Evolutionary conservation across 1,140 invertebrate species (phyloP), one percentile per base, ranked within the genome.

Genomic region (Atta texana): DNA sequence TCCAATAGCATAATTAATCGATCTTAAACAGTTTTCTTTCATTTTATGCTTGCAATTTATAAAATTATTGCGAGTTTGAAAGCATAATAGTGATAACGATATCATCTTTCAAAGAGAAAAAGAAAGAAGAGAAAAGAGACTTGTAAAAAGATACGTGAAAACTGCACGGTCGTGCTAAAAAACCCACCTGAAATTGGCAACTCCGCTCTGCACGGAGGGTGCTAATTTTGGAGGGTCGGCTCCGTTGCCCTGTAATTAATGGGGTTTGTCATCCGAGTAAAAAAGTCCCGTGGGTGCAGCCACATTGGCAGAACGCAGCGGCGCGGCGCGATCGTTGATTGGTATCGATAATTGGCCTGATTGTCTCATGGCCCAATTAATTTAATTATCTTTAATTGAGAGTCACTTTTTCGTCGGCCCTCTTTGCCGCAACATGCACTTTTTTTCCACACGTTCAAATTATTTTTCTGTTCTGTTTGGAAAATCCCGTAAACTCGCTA

Each of bases 331-430:
- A 90, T 90, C 93, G 92, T 91, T 94, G 93, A 94, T 94, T 94
- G 93, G 92, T 92, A 91, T 90, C 89, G 93, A 76, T 94, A 94
- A 94, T 94, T 94, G 93, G 93, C 87, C 92, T 92, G 93, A 94
- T 94, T 94, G 94, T 94, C 91, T 86, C 89, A 71, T 93, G 93
- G 92, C 90, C 92, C 93, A 94, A 94, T 94, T 94, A 94, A 93
- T 94, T 93, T 93, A 94, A 94, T 94, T 94, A 94, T 89, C 87
- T 92, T 90, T 93, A 94, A 94, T 94, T 92, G 89, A 82, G 85
- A 24, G 55, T 39, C 61, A 61, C 69, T 74, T 57, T 88, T 69
- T 71, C 55, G 16, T 31, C 63, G 21, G 28, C 1, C 44, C 66
- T 61, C 61, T 68, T 87, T 66, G 55, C 81, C 63, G 71, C 53